Conservation (phyloP, 2,113 vertebrate species). For the Equus quagga region DNA sequence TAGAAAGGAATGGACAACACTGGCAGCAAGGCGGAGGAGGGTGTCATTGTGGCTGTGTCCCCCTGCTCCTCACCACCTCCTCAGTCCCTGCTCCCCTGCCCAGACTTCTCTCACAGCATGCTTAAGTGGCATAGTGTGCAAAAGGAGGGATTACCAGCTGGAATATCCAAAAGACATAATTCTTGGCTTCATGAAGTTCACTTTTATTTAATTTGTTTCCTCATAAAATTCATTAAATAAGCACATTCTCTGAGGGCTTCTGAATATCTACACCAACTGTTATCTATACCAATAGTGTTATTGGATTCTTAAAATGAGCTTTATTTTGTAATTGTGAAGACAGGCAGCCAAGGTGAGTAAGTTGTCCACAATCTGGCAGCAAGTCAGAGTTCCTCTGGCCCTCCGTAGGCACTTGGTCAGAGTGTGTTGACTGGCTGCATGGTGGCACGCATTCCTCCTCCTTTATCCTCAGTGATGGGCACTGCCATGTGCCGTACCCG, state of each 20-base stretch:
- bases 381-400: not conserved
- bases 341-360: not conserved
- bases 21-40: not conserved
- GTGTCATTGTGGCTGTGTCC: not conserved
- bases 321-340: not conserved
- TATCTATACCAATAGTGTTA: not conserved
- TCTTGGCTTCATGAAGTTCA: not conserved
- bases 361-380: not conserved
- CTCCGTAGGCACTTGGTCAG: not conserved
- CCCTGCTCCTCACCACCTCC: not conserved
- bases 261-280: not conserved
- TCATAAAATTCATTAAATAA: not conserved
- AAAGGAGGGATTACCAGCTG: not conserved
- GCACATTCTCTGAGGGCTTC: not conserved
- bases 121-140: not conserved
- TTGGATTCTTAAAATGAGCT: not conserved
- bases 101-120: not conserved
- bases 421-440: not conserved
- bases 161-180: not conserved
- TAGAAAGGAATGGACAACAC: not conserved
- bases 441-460: not conserved
- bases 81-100: rapidly evolving
- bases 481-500: not conserved
- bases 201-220: not conserved
- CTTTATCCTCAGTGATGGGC: not conserved